Evolutionary conservation across 1,140 invertebrate genomes (phyloP), one percentile per base, ranked within the genome.

Genomic region (Samia ricini): DNA sequence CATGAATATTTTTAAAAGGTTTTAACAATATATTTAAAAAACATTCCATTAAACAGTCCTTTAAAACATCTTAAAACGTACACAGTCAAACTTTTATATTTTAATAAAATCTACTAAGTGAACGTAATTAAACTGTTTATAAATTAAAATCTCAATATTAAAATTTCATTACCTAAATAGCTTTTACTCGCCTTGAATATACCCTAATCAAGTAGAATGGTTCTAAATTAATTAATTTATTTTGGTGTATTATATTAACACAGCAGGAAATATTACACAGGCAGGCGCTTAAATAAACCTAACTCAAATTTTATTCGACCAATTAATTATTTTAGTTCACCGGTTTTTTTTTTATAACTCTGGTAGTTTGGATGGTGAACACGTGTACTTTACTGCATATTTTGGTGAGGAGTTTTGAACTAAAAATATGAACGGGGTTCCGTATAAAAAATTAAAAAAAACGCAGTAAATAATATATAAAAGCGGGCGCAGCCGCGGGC

Each of bases 141-240:
- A 22, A 55, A 55, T n/a, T 23, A n/a, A 55, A 24, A 24, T 23
- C 21, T 6, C 5, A 55, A 55, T n/a, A 55, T 55, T 55, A 55
- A 55, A 55, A 22, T 55, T 55, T 55, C 22, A 55, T 55, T 55
- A 24, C 52, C 24, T 24, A 55, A 55, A 12, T 22, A 55, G 52
- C 52, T 24, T 55, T 24, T n/a, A 12, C 5, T 55, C n/a, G 22
- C 20, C 22, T 22, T 24, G 10, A 55, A 55, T 23, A 55, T 5
- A 55, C 22, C n/a, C 20, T 55, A 55, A 55, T 22, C 52, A 55
- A 55, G 21, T 55, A 24, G 52, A 24, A n/a, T n/a, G 52, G 19
- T 21, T 51, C 19, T 10, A 22, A 55, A 23, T 55, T 55, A 55
- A 55, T 55, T 55, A 55, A 55, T 55, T 55, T 15, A 24, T 55